Percentiles rank a stretch among this genome's conserved stretches.
Evolutionary conservation across 2,888 invertebrate species (phyloP).

Genomic region (Ferrisia virgata): DNA sequence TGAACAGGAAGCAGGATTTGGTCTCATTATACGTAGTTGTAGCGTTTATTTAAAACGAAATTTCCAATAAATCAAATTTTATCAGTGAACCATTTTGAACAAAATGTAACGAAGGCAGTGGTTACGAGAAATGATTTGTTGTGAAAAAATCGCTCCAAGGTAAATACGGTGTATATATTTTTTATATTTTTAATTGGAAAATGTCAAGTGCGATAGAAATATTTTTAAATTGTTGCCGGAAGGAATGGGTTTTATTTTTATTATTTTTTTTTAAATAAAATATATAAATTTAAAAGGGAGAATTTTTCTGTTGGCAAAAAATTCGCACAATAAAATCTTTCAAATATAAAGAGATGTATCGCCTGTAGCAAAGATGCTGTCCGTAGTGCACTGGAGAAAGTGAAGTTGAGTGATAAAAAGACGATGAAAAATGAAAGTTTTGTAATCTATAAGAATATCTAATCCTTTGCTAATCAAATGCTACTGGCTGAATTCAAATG

Average conservation of each 20-base stretch:
- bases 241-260: background rate
- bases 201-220: background rate
- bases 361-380: no score
- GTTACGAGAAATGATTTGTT: slow-evolving; percentile 1
- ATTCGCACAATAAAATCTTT: no score
- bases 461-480: no score
- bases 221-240: slow-evolving; percentile 10
- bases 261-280: no score
- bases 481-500: no score
- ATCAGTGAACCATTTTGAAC: background rate
- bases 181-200: slow-evolving; percentile 26
- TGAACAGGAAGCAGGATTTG: background rate
- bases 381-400: no score
- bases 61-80: slow-evolving; percentile 20
- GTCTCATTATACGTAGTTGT: background rate
- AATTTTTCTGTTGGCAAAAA: no score
- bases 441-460: no score
- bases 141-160: slow-evolving; percentile 8
- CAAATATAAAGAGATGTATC: no score
- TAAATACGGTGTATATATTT: slow-evolving; percentile 5
- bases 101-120: background rate
- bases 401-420: no score
- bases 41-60: slow-evolving; percentile 20
- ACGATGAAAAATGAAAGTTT: no score
- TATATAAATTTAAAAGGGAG: no score